Base-by-base conservation (phyloP, 2,888 invertebrate species). In the Yponomeuta malinellus region DNA sequence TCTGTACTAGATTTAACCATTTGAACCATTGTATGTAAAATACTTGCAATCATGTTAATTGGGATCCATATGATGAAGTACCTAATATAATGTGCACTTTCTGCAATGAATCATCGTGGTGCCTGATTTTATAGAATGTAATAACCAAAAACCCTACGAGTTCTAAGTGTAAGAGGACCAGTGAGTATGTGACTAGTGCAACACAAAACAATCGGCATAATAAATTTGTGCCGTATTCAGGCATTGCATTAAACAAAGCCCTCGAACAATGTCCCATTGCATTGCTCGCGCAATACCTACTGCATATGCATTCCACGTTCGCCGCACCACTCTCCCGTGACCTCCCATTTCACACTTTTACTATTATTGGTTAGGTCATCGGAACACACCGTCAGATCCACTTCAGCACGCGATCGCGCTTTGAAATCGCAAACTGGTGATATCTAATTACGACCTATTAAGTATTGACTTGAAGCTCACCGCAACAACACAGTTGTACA, bases 161-260 rank as follows among this genome's bases (percentile, higher is more conserved):
- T 5, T 59, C 1, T 4, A 15, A 59, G 52, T 59, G 15, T 59
- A 15, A 15, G 5, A 8, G 23, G 23, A 15, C 52, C 52, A 59
- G 52, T 15, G 29, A 15, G 52, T 59, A 59, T 15, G 15, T 15
- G 52, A 15, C 52, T 59, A 15, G 52, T 1, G 33, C 52, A 29
- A 37, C 31, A 63, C 69, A 69, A 75, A 75, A 75, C 77, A 77
- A 76, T 78, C 74, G 74, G 74, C 75, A 74, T 78, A 59, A 59
- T 59, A 78, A 80, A 79, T 79, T 75, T 72, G 70, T 63, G 73
- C 71, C 74, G 73, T 71, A 72, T 72, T 69, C 72, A 75, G 76
- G 75, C 77, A 76, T 78, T 79, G 77, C 78, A 77, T 79, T 79
- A 78, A 77, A 76, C 75, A 71, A 74, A 63, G 12, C 37, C 63